Evolutionary conservation across 53 echinoderm and acorn worm species (phyloP).

Genomic region (Holothuria scabra): DNA sequence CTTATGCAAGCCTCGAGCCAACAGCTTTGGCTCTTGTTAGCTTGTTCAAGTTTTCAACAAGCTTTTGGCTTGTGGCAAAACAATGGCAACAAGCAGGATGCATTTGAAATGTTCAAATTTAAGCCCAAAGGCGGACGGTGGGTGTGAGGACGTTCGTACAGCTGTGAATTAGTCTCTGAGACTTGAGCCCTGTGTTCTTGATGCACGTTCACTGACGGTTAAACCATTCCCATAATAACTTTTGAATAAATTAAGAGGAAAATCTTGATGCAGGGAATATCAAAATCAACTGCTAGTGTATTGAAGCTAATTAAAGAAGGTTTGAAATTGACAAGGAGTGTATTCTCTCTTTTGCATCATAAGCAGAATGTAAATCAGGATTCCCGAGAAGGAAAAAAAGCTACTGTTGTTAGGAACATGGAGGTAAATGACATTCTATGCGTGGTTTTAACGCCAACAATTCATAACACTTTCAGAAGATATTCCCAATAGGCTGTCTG

Average conservation of each 20-base stretch:
- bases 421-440: too few species aligned
- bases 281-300: conserved; percentile 33
- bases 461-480: too few species aligned
- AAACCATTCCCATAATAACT: conserved; percentile 38
- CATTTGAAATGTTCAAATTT: conserved; percentile 37
- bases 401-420: too few species aligned
- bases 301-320: conserved; percentile 40
- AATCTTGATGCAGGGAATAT: conserved; percentile 28
- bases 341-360: neutral
- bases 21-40: conserved; percentile 27
- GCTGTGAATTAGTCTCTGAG: conserved; percentile 8
- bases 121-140: conserved; percentile 38
- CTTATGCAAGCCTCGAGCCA: conserved; percentile 52
- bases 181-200: conserved; percentile 25
- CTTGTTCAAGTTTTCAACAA: conserved; percentile 34
- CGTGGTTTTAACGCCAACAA: too few species aligned
- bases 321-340: conserved; percentile 18
- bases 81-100: conserved; percentile 17
- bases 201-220: conserved; percentile 28
- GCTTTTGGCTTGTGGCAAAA: conserved; percentile 47
- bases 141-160: conserved; percentile 35
- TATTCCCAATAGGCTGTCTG: too few species aligned
- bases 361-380: too few species aligned
- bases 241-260: conserved; percentile 46
- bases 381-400: too few species aligned